Evolutionary conservation across 1,140 invertebrate species (phyloP).

Genomic region (Venturia canescens): DNA sequence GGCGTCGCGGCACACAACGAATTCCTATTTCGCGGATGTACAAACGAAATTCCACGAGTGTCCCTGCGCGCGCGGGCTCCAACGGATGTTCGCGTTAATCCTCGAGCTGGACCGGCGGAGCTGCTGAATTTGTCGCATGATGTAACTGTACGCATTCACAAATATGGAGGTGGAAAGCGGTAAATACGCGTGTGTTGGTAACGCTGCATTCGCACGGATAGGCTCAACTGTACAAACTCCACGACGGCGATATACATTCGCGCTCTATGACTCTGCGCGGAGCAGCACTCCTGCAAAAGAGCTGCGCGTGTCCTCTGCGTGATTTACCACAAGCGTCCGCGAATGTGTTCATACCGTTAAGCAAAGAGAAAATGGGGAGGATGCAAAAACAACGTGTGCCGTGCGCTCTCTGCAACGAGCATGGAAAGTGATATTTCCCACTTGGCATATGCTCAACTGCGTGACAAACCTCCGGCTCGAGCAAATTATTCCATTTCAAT

Average conservation of each 20-base stretch:
- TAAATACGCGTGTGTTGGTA: constrained; percentile 8
- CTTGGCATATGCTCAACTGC: background rate
- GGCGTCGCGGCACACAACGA: background rate
- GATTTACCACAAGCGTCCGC: constrained; percentile 39
- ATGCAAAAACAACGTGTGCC: background rate
- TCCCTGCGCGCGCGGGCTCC: too few species aligned
- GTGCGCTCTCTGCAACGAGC: background rate
- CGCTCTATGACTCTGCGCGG: background rate
- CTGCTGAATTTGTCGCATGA: constrained; percentile 19
- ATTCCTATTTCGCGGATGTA: background rate
- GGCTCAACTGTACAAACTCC: constrained; percentile 31
- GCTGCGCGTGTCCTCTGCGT: constrained; percentile 11
- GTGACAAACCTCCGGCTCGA: background rate
- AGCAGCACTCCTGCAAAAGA: constrained; percentile 7
- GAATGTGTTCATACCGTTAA: constrained; percentile 44
- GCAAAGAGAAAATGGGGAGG: constrained; percentile 13
- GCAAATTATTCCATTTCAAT: constrained; percentile 31
- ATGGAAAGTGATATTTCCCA: constrained; percentile 43
- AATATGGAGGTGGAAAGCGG: constrained; percentile 32
- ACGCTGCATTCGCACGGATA: constrained; percentile 6
- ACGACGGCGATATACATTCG: constrained; percentile 6
- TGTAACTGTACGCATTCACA: constrained; percentile 33
- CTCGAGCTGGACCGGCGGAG: background rate
- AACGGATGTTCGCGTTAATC: too few species aligned
- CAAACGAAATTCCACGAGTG: background rate